phyloP scores from a whole-genome alignment of 2,797 vertebrate species.

The Neosilurus hyrtlii region DNA sequence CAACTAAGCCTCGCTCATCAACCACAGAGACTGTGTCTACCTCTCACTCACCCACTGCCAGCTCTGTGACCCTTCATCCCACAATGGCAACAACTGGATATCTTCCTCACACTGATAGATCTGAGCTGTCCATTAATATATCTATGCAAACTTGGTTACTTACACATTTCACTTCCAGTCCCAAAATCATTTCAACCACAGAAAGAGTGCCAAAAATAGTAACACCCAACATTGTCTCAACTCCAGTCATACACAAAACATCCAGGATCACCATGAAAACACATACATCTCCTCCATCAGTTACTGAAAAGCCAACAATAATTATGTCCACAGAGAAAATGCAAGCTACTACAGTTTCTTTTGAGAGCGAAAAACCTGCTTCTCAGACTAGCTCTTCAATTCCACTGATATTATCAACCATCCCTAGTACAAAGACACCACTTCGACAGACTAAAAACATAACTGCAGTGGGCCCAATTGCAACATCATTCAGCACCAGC shows the following conservation, averaged over 20 bases:
- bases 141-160: slow-evolving; percentile 42
- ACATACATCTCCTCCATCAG: slow-evolving; percentile 25
- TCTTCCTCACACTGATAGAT: slow-evolving; percentile 54
- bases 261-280: slow-evolving; percentile 33
- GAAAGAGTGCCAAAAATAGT: slow-evolving; percentile 63
- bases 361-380: slow-evolving; percentile 33
- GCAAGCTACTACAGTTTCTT: slow-evolving; percentile 45
- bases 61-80: slow-evolving; percentile 45
- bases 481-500: slow-evolving; percentile 30
- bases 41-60: slow-evolving; percentile 45
- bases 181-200: slow-evolving; percentile 36
- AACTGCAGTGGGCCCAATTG: slow-evolving; percentile 49
- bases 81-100: slow-evolving; percentile 54
- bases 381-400: slow-evolving; percentile 34
- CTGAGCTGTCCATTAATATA: slow-evolving; percentile 56
- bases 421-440: neutral
- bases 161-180: slow-evolving; percentile 45
- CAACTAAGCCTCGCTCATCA: slow-evolving; percentile 39
- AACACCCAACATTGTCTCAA: slow-evolving; percentile 52
- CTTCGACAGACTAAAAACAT: neutral
- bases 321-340: slow-evolving; percentile 55
- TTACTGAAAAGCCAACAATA: slow-evolving; percentile 34
- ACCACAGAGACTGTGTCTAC: slow-evolving; percentile 29
- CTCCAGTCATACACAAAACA: slow-evolving; percentile 30
- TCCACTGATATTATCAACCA: slow-evolving; percentile 5